These are phyloP conservation scores for Muscidifurax raptorellus DNA, from an alignment of 1,140 invertebrate genomes.

Conservation along the genomic window DNA sequence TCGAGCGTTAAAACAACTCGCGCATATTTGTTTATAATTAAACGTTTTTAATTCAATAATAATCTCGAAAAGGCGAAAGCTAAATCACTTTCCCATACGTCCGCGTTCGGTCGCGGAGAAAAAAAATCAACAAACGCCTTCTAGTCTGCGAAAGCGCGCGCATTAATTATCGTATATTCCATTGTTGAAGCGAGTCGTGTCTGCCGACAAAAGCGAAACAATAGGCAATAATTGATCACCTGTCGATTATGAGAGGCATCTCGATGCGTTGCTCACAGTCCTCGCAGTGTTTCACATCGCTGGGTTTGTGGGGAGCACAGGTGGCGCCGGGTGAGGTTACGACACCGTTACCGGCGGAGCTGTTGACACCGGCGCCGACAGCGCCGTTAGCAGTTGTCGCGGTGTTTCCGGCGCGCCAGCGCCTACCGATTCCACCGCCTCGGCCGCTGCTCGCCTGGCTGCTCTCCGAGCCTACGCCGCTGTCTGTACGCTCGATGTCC, in stretches of 20 bases:
- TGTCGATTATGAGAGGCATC: constrained; percentile 68
- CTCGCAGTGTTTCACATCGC: constrained; percentile 70
- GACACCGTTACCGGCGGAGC: not conserved
- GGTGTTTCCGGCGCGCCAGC: constrained; percentile 70
- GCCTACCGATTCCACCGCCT: constrained; percentile 57
- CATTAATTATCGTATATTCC: not conserved
- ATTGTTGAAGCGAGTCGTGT: not conserved
- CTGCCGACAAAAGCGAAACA: not conserved
- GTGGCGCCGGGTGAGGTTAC: not conserved
- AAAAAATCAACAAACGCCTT: too few relatives aligned
- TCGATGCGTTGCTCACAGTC: constrained; percentile 73
- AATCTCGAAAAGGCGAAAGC: too few relatives aligned
- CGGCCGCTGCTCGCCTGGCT: constrained; percentile 88
- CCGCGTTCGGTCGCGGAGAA: too few relatives aligned
- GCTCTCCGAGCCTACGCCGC: constrained; percentile 94
- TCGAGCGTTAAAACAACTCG: too few relatives aligned
- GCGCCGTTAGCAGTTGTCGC: constrained; percentile 56
- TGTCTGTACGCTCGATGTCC: constrained; percentile 92
- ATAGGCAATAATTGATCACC: constrained; percentile 57
- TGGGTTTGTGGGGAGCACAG: constrained; percentile 36
- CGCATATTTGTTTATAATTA: too few relatives aligned
- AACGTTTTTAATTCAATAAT: too few relatives aligned
- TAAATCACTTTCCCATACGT: too few relatives aligned
- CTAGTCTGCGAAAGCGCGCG: too few relatives aligned
- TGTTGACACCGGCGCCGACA: not conserved